Evolutionary conservation across 1,140 invertebrate genomes (phyloP).

Genomic region (Drosophila pandora): DNA sequence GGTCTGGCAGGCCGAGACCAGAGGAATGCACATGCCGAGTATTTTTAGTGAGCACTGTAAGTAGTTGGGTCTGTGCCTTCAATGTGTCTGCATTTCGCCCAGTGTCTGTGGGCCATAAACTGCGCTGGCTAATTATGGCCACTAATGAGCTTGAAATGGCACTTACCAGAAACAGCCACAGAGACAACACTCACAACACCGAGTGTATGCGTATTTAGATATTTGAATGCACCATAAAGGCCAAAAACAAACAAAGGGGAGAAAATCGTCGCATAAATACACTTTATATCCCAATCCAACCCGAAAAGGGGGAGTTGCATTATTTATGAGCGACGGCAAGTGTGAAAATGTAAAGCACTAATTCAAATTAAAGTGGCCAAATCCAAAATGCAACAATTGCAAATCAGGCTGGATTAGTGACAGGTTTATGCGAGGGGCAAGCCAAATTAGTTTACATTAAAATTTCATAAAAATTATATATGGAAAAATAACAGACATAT

Average conservation of each 20-base stretch:
- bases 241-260: constrained; percentile 29
- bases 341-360: constrained; percentile 43
- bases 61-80: constrained; percentile 33
- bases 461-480: not conserved
- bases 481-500: not conserved
- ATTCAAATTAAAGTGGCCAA: constrained; percentile 48
- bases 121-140: constrained; percentile 74
- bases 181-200: constrained; percentile 18
- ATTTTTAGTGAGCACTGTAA: constrained; percentile 47
- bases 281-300: not conserved
- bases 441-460: not conserved
- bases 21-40: not conserved
- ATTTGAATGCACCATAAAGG: constrained; percentile 35
- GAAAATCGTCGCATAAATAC: constrained; percentile 25
- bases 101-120: constrained; percentile 76
- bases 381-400: constrained; percentile 22
- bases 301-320: constrained; percentile 11
- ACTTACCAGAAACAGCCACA: constrained; percentile 65
- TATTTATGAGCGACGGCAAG: constrained; percentile 46
- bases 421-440: constrained; percentile 3
- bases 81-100: constrained; percentile 50
- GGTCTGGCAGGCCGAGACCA: constrained; percentile 10
- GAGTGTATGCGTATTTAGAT: constrained; percentile 35
- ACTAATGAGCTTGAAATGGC: constrained; percentile 80
- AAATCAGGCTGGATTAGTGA: constrained; percentile 27